A percentile compares a stretch with the other conserved stretches of the same genome.
Evolutionary conservation across 2,113 vertebrate species (phyloP).

Genomic region (Antigone vipio): DNA sequence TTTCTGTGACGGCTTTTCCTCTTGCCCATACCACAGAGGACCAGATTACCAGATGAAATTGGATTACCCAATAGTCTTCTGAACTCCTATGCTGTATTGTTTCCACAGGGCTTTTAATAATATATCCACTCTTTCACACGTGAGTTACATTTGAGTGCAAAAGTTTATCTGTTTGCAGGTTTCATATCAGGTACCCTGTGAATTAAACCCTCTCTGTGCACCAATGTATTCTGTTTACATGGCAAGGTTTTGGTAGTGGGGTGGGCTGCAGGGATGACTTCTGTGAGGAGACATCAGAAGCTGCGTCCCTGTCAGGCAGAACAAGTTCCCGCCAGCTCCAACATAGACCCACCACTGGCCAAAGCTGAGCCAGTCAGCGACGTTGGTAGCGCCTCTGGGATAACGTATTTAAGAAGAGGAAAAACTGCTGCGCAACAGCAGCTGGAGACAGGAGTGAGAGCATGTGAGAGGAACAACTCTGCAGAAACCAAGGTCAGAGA

Average conservation of each 20-base stretch:
- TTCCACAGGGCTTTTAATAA: not conserved
- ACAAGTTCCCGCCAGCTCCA: not conserved
- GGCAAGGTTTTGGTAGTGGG: not conserved
- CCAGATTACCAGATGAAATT: not conserved
- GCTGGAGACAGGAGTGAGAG: too few relatives aligned
- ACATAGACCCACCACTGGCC: not conserved
- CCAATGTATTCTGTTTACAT: accelerated
- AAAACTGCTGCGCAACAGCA: too few relatives aligned
- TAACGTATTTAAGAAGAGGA: too few relatives aligned
- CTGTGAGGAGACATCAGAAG: not conserved
- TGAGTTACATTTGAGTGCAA: not conserved
- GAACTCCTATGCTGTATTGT: not conserved
- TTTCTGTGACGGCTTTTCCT: not conserved
- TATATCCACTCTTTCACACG: not conserved
- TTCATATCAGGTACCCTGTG: not conserved
- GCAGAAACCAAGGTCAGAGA: not conserved
- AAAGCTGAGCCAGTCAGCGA: not conserved
- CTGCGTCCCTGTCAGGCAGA: not conserved
- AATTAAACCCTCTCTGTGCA: not conserved
- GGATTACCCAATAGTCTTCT: not conserved
- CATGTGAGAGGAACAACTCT: not conserved
- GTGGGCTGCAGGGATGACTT: not conserved
- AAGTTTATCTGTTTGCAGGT: not conserved
- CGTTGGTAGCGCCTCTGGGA: not conserved
- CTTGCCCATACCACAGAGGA: not conserved